These are phyloP conservation scores for Drosophila bunnanda DNA, from an alignment of 2,888 invertebrate genomes.

Conservation along the genomic window DNA sequence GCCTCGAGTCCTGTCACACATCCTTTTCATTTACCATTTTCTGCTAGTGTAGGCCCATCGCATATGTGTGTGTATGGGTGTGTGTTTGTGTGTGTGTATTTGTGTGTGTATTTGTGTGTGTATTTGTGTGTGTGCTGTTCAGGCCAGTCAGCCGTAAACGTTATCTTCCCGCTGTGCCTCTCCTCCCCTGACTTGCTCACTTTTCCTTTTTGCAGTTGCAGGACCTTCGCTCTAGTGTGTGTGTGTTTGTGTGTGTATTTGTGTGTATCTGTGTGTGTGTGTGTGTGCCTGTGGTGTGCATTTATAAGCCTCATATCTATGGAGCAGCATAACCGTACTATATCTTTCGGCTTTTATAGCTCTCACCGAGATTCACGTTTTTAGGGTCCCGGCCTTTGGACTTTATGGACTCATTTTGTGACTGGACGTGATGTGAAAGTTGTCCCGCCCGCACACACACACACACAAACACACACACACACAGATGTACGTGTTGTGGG, in stretches of 20 bases:
- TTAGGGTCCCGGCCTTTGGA: constrained; percentile 64
- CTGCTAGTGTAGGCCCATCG: constrained; percentile 16
- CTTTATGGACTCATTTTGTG: constrained; percentile 72
- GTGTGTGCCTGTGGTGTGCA: constrained; percentile 11
- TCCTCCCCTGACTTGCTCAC: constrained; percentile 56
- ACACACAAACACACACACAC: constrained; percentile 1
- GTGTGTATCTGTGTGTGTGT: too few species aligned
- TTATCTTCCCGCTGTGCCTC: constrained; percentile 56
- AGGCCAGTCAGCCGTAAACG: constrained; percentile 76
- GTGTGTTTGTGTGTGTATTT: too few species aligned
- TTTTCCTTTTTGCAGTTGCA: constrained; percentile 18
- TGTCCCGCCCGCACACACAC: constrained; percentile 12
- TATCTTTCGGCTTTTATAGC: constrained; percentile 64
- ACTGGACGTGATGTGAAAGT: constrained; percentile 71
- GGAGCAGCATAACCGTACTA: constrained; percentile 45
- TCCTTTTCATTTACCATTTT: constrained; percentile 6
- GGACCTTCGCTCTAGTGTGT: neutral
- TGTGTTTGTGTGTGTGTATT: too few species aligned
- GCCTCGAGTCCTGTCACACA: too few species aligned
- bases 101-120: too few species aligned
- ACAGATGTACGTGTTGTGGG: constrained; percentile 21
- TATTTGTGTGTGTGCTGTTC: constrained; percentile 33
- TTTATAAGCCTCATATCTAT: constrained; percentile 35
- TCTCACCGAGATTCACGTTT: constrained; percentile 73
- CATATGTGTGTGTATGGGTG: constrained; percentile 18